phyloP scores from a whole-genome alignment of 2,888 invertebrate genomes.

The Dasysyrphus tricinctus region DNA sequence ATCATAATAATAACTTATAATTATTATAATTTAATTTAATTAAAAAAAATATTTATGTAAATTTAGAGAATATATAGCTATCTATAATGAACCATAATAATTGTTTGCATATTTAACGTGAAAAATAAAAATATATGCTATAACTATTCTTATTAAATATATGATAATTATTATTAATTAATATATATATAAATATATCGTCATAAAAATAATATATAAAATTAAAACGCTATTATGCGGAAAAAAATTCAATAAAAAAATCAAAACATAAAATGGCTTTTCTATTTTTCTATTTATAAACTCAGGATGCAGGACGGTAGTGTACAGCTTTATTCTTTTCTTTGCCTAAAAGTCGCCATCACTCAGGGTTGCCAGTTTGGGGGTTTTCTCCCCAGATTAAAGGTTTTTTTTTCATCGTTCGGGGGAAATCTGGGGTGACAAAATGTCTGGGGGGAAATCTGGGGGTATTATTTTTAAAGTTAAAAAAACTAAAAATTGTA shows the following conservation, averaged over 20 bases:
- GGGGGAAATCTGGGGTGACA: no score
- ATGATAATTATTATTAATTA: slow-evolving; percentile 74
- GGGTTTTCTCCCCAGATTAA: no score
- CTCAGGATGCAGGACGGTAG: no score
- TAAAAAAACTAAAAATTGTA: no score
- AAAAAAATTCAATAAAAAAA: slow-evolving; percentile 59
- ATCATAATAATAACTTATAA: slow-evolving; percentile 45
- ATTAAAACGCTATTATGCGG: slow-evolving; percentile 75
- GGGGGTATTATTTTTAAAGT: no score
- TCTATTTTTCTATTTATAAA: no score
- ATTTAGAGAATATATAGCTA: slow-evolving; percentile 63
- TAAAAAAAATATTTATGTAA: slow-evolving; percentile 67
- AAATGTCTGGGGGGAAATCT: no score
- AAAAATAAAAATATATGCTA: slow-evolving; percentile 52
- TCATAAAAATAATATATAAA: slow-evolving; percentile 50
- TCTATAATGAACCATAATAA: slow-evolving; percentile 48
- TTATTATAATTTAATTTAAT: slow-evolving; percentile 42
- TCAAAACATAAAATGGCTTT: slow-evolving; percentile 7
- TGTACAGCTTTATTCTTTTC: no score
- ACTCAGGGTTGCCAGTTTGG: no score
- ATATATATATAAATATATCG: slow-evolving; percentile 62
- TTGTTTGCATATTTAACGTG: slow-evolving; percentile 72
- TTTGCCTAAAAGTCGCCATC: no score
- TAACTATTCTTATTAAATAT: slow-evolving; percentile 72
- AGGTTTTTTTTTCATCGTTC: no score